These are phyloP conservation scores for Porites divaricata DNA, from an alignment of 92 coral and sea anemone species.

Conservation along the genomic window DNA sequence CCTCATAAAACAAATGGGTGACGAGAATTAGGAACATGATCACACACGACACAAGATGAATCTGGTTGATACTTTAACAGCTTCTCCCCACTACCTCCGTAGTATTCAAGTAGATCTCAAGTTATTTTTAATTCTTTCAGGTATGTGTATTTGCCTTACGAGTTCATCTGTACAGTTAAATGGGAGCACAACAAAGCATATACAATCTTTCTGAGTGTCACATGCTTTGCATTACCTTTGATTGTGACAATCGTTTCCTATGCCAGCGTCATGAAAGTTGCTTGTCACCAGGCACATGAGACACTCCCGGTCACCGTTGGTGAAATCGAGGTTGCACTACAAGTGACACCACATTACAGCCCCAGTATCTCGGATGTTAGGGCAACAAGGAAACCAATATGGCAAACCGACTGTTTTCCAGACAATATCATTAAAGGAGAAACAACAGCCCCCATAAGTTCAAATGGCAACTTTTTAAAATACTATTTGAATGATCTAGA, in stretches of 20 bases:
- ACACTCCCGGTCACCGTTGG: constrained; percentile 28
- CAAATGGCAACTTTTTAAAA: neutral
- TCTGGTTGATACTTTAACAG: too few relatives aligned
- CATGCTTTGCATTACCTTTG: constrained; percentile 48
- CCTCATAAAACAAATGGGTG: too few relatives aligned
- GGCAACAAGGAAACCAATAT: neutral
- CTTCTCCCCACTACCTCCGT: too few relatives aligned
- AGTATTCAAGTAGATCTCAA: neutral
- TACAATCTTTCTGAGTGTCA: constrained; percentile 40
- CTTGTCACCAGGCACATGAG: constrained; percentile 59
- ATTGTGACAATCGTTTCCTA: constrained; percentile 56
- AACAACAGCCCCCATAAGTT: neutral
- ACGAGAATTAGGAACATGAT: too few relatives aligned
- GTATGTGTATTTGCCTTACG: constrained; percentile 61
- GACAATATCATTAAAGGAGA: neutral
- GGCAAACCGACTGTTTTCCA: neutral
- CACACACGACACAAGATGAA: too few relatives aligned
- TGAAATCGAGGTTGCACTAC: constrained; percentile 2
- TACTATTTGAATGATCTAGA: neutral
- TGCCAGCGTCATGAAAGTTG: constrained; percentile 49
- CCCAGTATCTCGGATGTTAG: neutral
- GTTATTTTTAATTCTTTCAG: neutral
- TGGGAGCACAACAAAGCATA: constrained; percentile 55
- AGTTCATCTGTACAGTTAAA: constrained; percentile 68
- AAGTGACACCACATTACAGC: neutral